Evolutionary conservation across 2,888 invertebrate species (phyloP), one percentile per base, ranked within the genome.

Genomic region (Phania funesta): DNA sequence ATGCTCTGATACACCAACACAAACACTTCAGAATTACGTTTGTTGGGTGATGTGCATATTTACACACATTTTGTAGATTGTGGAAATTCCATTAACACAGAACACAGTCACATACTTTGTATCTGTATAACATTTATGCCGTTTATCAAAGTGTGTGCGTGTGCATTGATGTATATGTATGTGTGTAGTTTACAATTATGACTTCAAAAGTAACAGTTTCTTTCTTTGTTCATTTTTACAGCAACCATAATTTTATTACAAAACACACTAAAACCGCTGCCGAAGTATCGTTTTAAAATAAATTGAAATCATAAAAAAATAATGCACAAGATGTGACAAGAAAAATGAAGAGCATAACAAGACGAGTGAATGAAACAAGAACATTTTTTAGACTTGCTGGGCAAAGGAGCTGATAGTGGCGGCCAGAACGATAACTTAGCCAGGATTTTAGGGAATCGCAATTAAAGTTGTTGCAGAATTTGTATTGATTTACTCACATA

Each of bases 21-120:
- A 68, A 60, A 35, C 9, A 52, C 29, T 38, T 38, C 3, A 13
- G 22, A 18, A 46, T 58, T 67, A 8, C 46, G 13, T 20, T 20
- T 11, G 3, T 50, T n/a, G 11, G 16, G 13, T 8, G 35, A 6
- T 41, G 44, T 29, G 6, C 8, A 9, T 46, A 29, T 24, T 73
- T 73, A 62, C 50, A 73, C 41, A 58, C 35, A 70, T 46, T n/a
- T n/a, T 70, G 35, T 18, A 26, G 65, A 52, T 24, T 48, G 35
- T n/a, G 16, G 35, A 52, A 52, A 73, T 79, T 79, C 44, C 67
- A 74, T 79, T 73, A 52, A 56, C 32, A 54, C 65, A 58, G 60
- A 46, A 54, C 32, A 56, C 16, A 44, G 56, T 62, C 46, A 67
- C 18, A 52, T 60, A 58, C 18, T 48, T 70, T 58, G 35, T 71